Conservation (phyloP, 1,140 invertebrate genomes). For the Amphibalanus amphitrite region DNA sequence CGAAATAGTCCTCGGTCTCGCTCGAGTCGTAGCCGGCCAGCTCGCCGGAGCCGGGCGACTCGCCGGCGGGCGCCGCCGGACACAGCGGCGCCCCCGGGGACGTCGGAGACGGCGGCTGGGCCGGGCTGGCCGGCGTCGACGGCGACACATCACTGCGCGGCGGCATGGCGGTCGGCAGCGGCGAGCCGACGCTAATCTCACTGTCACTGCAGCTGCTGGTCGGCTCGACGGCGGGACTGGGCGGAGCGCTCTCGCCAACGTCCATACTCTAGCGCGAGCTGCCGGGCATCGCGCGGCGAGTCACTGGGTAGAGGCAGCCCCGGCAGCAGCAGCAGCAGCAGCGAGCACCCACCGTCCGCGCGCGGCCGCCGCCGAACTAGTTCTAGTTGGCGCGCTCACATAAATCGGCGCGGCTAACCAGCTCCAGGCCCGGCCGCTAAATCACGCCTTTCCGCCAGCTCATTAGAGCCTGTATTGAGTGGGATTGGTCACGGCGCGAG, state of each 20-base stretch:
- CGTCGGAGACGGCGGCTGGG: conserved; percentile 15
- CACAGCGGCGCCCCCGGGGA: conserved; percentile 15
- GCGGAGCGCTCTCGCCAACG: background rate
- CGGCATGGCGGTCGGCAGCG: conserved; percentile 8
- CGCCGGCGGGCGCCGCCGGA: background rate
- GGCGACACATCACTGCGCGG: conserved; percentile 19
- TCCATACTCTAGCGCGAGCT: background rate
- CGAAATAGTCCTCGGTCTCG: background rate
- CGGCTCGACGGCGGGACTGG: background rate
- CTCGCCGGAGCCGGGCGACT: background rate
- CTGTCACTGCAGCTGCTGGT: conserved; percentile 12
- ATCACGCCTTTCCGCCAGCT: conserved; percentile 5
- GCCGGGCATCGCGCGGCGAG: background rate
- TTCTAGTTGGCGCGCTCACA: background rate
- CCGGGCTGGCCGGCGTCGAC: conserved; percentile 14
- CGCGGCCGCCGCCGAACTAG: background rate
- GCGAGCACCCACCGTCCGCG: background rate
- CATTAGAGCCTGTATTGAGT: background rate
- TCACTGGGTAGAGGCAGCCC: background rate
- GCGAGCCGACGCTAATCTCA: conserved; percentile 19
- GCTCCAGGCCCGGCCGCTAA: background rate
- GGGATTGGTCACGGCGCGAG: conserved; percentile 2
- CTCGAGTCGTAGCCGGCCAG: background rate
- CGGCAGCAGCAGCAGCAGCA: background rate
- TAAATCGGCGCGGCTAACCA: background rate